Evolutionary conservation across 2,888 invertebrate species (phyloP), one percentile per base, ranked within the genome.

Genomic region (Cerastis leucographa): DNA sequence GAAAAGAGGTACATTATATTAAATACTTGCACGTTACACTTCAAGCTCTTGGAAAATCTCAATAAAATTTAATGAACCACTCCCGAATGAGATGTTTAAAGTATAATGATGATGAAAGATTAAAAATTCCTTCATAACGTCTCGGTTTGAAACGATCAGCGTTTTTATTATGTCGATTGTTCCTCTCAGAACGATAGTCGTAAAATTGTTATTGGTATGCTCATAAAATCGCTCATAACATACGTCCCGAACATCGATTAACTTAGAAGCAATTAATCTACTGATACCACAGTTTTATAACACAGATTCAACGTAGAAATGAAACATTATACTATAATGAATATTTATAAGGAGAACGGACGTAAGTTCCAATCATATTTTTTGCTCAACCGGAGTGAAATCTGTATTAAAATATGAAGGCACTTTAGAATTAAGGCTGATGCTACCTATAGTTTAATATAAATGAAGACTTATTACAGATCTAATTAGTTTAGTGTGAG

Each of bases 151-250:
- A 82, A 59, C 77, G 83, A 88, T 85, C 86, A 85, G 79, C 83
- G 64, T 81, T 90, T 89, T 91, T 88, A 88, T 85, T 76, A 87
- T 67, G 75, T 75, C 76, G 80, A 89, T 90, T 88, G 87, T 88
- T 85, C 75, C 68, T 71, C 65, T 51, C 69, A 72, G 83, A 78
- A 84, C 87, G 86, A 90, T 90, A 81, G 87, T 86, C 81, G 84
- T 93, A 91, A 93, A 93, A 91, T 82, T 85, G 89, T 91, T 92
- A 93, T 90, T 90, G 90, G 84, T 86, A 85, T 85, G 83, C 81
- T 83, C 88, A 89, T 93, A 91, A 93, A 92, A 88, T 83, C 80
- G 85, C 80, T 84, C 88, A 88, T 90, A 90, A 90, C 90, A 89
- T 88, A 88, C 89, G 87, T 76, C 80, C 78, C 85, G 85, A 87